Conservation (phyloP, 2,888 invertebrate genomes). For the Anthophora plumipes region DNA sequence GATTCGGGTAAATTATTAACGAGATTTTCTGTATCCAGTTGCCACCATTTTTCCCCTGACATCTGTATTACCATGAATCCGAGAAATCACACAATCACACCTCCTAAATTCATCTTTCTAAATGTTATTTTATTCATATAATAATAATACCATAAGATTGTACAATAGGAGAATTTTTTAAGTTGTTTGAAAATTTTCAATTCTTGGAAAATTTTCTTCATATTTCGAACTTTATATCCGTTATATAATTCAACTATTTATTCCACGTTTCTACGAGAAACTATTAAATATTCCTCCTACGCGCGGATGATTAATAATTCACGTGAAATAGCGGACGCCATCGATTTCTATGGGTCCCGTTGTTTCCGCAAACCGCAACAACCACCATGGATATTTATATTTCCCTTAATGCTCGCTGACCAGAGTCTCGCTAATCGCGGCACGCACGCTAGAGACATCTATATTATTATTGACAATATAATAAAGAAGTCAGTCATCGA, state of each 20-base stretch:
- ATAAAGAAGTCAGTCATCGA: slow-evolving; percentile 57
- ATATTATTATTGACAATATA: slow-evolving; percentile 54
- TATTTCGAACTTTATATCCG: too few species aligned
- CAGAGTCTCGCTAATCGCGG: slow-evolving; percentile 29
- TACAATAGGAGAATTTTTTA: too few species aligned
- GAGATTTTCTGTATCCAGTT: slow-evolving; percentile 41
- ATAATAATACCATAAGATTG: too few species aligned
- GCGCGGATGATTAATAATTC: neutral
- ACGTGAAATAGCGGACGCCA: neutral
- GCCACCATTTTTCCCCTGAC: slow-evolving; percentile 43
- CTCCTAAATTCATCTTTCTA: neutral
- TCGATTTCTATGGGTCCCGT: neutral
- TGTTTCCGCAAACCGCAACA: neutral
- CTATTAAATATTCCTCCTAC: neutral
- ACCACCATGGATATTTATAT: slow-evolving; percentile 2
- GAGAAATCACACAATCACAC: neutral
- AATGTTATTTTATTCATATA: neutral
- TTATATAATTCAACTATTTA: too few species aligned
- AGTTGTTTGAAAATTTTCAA: too few species aligned
- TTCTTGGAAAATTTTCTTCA: too few species aligned
- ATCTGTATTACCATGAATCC: slow-evolving; percentile 45
- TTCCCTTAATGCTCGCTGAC: neutral
- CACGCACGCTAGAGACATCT: slow-evolving; percentile 34
- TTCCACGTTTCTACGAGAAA: neutral
- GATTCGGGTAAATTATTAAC: slow-evolving; percentile 67